These are phyloP conservation scores for Amniataba percoides DNA, from an alignment of 2,797 vertebrate species.

Conservation along the genomic window DNA sequence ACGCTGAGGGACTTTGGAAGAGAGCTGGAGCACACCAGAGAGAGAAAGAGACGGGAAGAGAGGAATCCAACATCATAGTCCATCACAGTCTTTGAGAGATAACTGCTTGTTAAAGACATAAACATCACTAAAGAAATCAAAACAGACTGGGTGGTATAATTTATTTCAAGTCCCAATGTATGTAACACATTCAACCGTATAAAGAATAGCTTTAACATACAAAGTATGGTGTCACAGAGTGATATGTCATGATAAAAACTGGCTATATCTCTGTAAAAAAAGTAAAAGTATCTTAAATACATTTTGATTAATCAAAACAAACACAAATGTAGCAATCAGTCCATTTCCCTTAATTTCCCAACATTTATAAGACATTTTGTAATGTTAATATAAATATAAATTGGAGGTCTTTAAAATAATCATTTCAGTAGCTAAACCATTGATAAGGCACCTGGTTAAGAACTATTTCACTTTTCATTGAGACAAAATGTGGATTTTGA, in stretches of 20 bases:
- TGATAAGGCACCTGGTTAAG: constrained; percentile 23
- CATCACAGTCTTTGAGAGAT: too few species aligned
- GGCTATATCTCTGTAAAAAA: not conserved
- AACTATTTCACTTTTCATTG: not conserved
- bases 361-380: constrained; percentile 2
- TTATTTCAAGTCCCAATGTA: constrained; percentile 38
- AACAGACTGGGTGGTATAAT: constrained; percentile 11
- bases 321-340: constrained; percentile 1
- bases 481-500: constrained; percentile 7
- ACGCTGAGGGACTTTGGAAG: too few species aligned
- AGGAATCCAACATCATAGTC: too few species aligned
- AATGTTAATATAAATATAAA: not conserved
- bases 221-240: not conserved
- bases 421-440: not conserved
- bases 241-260: not conserved
- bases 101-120: not conserved
- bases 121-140: not conserved
- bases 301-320: constrained; percentile 19
- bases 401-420: not conserved
- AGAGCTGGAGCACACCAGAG: too few species aligned
- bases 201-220: not conserved
- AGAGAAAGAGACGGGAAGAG: too few species aligned
- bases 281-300: constrained; percentile 5
- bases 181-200: not conserved
- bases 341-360: constrained; percentile 24